These are phyloP conservation scores for Drosophila sp. DNA, from an alignment of 1,140 invertebrate genomes.

Conservation along the genomic window DNA sequence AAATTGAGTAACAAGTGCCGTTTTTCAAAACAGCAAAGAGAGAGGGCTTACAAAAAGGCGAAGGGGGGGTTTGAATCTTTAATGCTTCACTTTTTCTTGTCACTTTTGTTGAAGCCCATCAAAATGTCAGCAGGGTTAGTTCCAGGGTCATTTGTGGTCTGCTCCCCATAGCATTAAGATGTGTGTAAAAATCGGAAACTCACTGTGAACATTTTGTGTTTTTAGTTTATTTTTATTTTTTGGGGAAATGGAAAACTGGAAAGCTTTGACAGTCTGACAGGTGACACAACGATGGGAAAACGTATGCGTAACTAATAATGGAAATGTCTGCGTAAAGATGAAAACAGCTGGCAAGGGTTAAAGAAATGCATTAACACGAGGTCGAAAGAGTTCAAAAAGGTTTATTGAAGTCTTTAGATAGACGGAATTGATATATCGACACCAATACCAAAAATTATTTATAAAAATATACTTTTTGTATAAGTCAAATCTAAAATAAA, in stretches of 20 bases:
- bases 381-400: background rate
- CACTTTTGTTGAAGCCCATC: conserved; percentile 38
- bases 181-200: conserved; percentile 28
- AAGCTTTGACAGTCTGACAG: conserved; percentile 29
- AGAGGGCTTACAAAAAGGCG: background rate
- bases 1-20: conserved; percentile 79
- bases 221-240: background rate
- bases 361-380: conserved; percentile 32
- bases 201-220: conserved; percentile 15
- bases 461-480: too few relatives aligned
- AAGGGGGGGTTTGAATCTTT: conserved; percentile 11
- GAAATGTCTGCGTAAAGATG: conserved; percentile 1
- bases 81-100: conserved; percentile 42
- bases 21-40: conserved; percentile 29
- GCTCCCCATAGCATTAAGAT: conserved; percentile 11
- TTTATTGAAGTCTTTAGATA: background rate
- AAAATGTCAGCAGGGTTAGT: conserved; percentile 35
- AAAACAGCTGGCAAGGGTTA: conserved; percentile 4
- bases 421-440: background rate
- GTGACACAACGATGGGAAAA: conserved; percentile 32
- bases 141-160: conserved; percentile 43
- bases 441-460: too few relatives aligned
- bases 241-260: conserved; percentile 22
- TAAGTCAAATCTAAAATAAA: too few relatives aligned
- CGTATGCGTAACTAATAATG: background rate